Conservation (phyloP, 2,797 vertebrate genomes). For the Myripristis murdjan region DNA sequence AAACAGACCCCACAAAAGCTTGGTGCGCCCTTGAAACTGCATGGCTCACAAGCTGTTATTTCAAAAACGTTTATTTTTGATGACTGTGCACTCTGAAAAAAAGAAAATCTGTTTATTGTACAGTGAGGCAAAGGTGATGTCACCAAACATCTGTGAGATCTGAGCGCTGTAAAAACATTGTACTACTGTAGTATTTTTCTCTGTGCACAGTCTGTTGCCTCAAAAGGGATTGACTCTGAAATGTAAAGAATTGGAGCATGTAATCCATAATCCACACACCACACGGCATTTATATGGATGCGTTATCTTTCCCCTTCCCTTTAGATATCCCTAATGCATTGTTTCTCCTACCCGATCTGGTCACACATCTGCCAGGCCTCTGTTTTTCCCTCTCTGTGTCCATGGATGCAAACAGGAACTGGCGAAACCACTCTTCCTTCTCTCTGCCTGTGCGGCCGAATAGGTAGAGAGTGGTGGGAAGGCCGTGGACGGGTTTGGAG, state of each 20-base stretch:
- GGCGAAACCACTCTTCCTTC: constrained; percentile 94
- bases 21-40: too few species aligned
- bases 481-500: constrained; percentile 29
- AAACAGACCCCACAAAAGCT: constrained; percentile 4
- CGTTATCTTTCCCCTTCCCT: constrained; percentile 45
- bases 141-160: constrained; percentile 29
- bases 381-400: constrained; percentile 50
- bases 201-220: constrained; percentile 43
- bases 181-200: neutral
- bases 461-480: constrained; percentile 85
- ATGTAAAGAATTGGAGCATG: constrained; percentile 69
- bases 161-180: constrained; percentile 10
- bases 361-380: constrained; percentile 61
- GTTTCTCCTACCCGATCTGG: constrained; percentile 78
- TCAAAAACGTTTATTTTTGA: neutral
- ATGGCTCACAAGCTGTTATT: too few species aligned
- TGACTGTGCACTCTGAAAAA: neutral
- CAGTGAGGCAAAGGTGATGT: neutral
- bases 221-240: constrained; percentile 25
- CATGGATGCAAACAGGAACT: constrained; percentile 82
- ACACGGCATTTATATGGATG: constrained; percentile 49
- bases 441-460: constrained; percentile 92
- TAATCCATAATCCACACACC: constrained; percentile 79
- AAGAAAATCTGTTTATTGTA: too few species aligned
- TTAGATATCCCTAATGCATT: constrained; percentile 58